Base-by-base conservation (phyloP, 2,113 vertebrate genomes). In the Aythya baeri region DNA sequence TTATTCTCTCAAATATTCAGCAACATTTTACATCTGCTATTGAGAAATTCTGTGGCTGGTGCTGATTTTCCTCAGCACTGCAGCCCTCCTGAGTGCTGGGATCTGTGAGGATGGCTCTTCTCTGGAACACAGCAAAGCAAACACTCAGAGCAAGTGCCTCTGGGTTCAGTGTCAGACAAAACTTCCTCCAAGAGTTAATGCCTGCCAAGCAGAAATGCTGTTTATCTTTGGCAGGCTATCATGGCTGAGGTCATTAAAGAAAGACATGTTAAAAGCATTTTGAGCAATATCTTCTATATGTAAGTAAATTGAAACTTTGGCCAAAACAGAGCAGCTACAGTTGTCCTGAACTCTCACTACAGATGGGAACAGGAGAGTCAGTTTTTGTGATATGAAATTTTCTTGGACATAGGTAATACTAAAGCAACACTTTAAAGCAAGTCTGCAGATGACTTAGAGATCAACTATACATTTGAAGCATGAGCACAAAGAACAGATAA, bases 181-280 rank as follows among this genome's bases (percentile, higher is more conserved):
- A 2, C 55, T 38, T 80, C 65, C 76, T 88, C 27, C 73, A 78
- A 67, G 76, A 79, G 86, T 77, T 93, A 86, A 86, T 0, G 25
- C 57, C 49, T 75, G 78, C 32, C 0, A 2, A 90, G 91, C 29
- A 83, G 55, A 88, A 83, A 86, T 15, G 49, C 73, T 88, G 34
- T 78, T 95, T 93, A 49, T 90, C 81, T 79, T 94, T 95, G 93
- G 88, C 93, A 96, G 41, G 54, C 77, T 83, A 21, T 41, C 13
- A 62, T 23, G 74, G 86, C 57, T 96, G 90, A 90, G 70, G 62
- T 93, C 62, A 96, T 82, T 90, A 54, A 17, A 82, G 59, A 84
- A 13, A 88, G 93, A 78, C 85, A 63, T 0, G 46, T 38, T 94
- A 94, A 94, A 96, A 95, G 93, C 93, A 91, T 89, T 95, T 86